Conservation (phyloP, 30 jellyfish, hydroid and myxozoan species). For the Cassiopea andromeda region DNA sequence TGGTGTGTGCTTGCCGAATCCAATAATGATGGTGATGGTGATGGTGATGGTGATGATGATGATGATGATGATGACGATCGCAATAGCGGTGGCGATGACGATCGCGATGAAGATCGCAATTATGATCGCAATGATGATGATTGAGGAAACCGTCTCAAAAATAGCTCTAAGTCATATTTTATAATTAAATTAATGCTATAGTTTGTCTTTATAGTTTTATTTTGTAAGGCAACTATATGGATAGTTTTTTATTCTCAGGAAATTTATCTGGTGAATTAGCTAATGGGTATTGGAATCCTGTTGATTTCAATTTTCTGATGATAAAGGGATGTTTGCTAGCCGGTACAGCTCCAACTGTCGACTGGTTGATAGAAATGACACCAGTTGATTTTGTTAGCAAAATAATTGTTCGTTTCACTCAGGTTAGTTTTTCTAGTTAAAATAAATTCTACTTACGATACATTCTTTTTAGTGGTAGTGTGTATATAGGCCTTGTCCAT, state of each 20-base stretch:
- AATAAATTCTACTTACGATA: neutral
- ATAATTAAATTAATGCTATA: no score
- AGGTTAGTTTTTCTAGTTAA: conserved; percentile 45
- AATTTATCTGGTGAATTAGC: conserved; percentile 85
- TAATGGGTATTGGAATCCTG: conserved; percentile 84
- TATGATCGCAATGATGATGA: no score
- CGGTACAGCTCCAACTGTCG: conserved; percentile 88
- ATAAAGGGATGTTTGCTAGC: conserved; percentile 71
- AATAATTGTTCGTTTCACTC: conserved; percentile 82
- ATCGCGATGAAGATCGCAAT: no score
- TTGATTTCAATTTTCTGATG: conserved; percentile 82
- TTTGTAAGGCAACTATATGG: neutral
- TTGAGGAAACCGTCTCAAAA: no score
- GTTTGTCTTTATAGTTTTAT: neutral
- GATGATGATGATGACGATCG: no score
- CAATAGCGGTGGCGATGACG: no score
- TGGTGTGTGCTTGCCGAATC: no score
- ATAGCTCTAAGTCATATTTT: no score
- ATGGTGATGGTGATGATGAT: no score
- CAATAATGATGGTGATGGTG: no score
- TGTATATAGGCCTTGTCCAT: no score
- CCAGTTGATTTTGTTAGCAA: conserved; percentile 96
- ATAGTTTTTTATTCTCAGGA: conserved; percentile 44
- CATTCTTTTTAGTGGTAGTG: no score
- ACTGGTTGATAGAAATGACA: conserved; percentile 92